Conservation (phyloP, 2,888 invertebrate species). For the Cephus spinipes region DNA sequence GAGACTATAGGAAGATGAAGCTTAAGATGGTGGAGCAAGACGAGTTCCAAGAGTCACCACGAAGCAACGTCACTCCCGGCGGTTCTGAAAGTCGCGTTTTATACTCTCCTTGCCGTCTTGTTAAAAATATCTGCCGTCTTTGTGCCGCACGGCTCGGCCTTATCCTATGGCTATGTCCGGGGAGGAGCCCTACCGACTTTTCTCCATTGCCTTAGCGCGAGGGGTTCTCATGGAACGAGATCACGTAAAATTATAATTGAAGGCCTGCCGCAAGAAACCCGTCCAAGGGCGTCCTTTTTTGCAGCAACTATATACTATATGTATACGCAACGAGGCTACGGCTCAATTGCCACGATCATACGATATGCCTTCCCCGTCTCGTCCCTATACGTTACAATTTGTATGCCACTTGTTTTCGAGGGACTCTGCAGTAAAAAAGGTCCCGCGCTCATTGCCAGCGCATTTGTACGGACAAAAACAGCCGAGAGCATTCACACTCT, state of each 20-base stretch:
- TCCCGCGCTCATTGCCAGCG: not conserved
- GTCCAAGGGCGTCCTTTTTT: not conserved
- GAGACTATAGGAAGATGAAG: slow-evolving; percentile 22
- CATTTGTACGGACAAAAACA: not conserved
- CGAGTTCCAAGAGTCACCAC: slow-evolving; percentile 29
- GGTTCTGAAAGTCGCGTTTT: slow-evolving; percentile 38
- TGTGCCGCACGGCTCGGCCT: slow-evolving; percentile 11
- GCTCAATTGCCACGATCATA: not conserved
- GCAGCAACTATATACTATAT: not conserved
- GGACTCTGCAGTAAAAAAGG: not conserved
- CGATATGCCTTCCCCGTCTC: not conserved
- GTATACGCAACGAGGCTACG: not conserved
- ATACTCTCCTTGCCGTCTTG: slow-evolving; percentile 34
- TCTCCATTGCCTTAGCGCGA: slow-evolving; percentile 8
- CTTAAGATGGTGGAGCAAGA: slow-evolving; percentile 23
- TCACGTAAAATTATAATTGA: slow-evolving; percentile 17
- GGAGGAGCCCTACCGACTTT: slow-evolving; percentile 16
- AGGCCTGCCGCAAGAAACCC: slow-evolving; percentile 3
- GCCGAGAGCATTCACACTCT: not conserved
- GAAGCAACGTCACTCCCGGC: slow-evolving; percentile 30
- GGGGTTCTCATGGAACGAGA: slow-evolving; percentile 20
- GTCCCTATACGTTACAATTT: not conserved
- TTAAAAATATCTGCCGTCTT: slow-evolving; percentile 43
- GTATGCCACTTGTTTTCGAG: not conserved
- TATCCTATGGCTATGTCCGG: slow-evolving; percentile 18